Evolutionary conservation across 2,797 vertebrate species (phyloP).

Genomic region (Clangula hyemalis): DNA sequence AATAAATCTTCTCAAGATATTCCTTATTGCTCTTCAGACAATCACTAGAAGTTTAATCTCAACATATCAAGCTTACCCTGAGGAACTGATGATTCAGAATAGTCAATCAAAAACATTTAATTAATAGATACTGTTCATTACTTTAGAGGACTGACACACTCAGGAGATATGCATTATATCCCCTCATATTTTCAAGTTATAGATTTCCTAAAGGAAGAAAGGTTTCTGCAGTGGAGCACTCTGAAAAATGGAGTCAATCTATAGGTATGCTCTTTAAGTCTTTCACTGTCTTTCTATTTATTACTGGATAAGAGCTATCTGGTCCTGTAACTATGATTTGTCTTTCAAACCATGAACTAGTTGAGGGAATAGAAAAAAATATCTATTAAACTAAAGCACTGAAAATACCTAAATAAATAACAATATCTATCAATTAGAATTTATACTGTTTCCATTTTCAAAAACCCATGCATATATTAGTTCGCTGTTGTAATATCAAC

Average conservation of each 20-base stretch:
- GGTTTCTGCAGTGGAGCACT: background rate
- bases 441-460: background rate
- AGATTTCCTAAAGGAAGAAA: slow-evolving; percentile 4
- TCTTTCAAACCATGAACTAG: background rate
- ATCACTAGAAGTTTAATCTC: background rate
- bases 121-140: slow-evolving; percentile 5
- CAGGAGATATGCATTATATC: background rate
- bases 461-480: background rate
- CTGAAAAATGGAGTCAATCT: background rate
- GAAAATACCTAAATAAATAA: background rate
- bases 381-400: background rate
- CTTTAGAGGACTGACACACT: background rate
- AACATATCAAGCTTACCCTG: background rate
- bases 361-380: background rate
- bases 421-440: background rate
- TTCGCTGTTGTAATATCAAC: background rate
- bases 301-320: background rate
- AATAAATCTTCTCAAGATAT: background rate
- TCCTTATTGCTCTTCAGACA: background rate
- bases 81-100: slow-evolving; percentile 7
- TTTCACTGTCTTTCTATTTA: background rate
- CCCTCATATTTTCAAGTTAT: background rate
- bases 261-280: background rate
- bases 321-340: background rate
- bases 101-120: slow-evolving; percentile 32